A percentile compares a stretch with the other conserved stretches of the same genome.
These are phyloP conservation scores for Ditylenchus dipsaci DNA, from an alignment of 1,140 invertebrate species.

Conservation along the genomic window DNA sequence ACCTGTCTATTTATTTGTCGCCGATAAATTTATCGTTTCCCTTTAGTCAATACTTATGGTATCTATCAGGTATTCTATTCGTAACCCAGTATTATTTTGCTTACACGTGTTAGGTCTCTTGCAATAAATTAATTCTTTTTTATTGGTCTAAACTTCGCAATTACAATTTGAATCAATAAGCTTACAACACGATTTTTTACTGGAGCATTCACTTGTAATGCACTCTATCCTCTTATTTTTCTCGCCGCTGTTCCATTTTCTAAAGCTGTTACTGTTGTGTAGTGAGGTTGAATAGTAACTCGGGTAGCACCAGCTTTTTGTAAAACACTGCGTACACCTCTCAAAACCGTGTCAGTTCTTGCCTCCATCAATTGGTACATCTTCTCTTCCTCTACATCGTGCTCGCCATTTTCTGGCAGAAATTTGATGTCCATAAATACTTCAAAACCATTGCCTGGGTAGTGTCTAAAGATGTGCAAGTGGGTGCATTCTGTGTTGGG, in stretches of 20 bases:
- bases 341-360: neutral
- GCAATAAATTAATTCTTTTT: no score
- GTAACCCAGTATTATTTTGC: no score
- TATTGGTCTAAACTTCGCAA: no score
- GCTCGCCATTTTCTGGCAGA: neutral
- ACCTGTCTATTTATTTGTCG: no score
- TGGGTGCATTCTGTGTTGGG: slow-evolving; percentile 8
- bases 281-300: slow-evolving; percentile 5
- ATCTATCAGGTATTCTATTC: no score
- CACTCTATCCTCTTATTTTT: neutral
- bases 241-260: neutral
- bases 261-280: neutral
- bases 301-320: slow-evolving; percentile 3
- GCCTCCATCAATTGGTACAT: neutral
- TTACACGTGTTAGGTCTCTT: no score
- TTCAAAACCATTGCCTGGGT: neutral
- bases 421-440: neutral
- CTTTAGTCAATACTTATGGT: no score
- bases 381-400: neutral
- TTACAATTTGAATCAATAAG: neutral
- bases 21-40: no score
- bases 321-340: neutral
- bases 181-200: neutral
- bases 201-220: neutral
- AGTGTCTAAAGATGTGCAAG: slow-evolving; percentile 11